Conservation (phyloP, 2,888 invertebrate species). For the Uloborus plumipes region DNA sequence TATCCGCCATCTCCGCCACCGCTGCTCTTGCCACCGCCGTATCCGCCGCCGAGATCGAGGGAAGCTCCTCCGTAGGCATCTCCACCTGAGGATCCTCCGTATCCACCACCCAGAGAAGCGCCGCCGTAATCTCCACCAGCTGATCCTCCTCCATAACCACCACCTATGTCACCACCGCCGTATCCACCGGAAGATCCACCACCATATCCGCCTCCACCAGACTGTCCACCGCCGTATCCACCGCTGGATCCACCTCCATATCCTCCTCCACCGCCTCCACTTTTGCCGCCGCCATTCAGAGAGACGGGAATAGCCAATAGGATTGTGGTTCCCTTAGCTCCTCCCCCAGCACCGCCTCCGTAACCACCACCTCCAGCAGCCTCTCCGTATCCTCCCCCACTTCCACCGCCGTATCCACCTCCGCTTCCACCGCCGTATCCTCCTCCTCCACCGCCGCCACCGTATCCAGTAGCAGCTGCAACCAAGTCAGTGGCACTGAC, state of each 20-base stretch:
- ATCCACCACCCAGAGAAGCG: slow-evolving; percentile 6
- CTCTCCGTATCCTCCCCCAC: slow-evolving; percentile 20
- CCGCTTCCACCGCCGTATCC: slow-evolving; percentile 14
- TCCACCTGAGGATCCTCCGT: slow-evolving; percentile 26
- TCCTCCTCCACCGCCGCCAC: slow-evolving; percentile 32
- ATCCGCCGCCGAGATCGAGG: slow-evolving; percentile 12
- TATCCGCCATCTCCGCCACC: slow-evolving; percentile 37
- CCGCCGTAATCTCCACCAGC: slow-evolving; percentile 39
- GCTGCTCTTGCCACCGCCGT: slow-evolving; percentile 25
- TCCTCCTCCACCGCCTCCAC: slow-evolving; percentile 43
- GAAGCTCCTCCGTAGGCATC: slow-evolving; percentile 1
- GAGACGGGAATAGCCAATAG: slow-evolving; percentile 49
- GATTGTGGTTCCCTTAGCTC: slow-evolving; percentile 41
- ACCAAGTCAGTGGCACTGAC: slow-evolving; percentile 36
- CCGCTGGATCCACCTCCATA: slow-evolving; percentile 18
- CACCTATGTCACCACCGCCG: slow-evolving; percentile 20
- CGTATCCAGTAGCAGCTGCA: slow-evolving; percentile 49
- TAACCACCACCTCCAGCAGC: background rate
- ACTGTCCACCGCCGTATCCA: slow-evolving; percentile 30
- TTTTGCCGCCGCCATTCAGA: slow-evolving; percentile 19
- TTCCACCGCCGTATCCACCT: slow-evolving; percentile 32
- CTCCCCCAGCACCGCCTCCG: background rate
- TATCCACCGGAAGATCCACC: slow-evolving; percentile 14
- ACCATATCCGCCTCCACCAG: slow-evolving; percentile 51
- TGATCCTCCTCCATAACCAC: slow-evolving; percentile 27